These are phyloP conservation scores for Callocephalon fimbriatum DNA, from an alignment of 2,113 vertebrate genomes.

Conservation along the genomic window DNA sequence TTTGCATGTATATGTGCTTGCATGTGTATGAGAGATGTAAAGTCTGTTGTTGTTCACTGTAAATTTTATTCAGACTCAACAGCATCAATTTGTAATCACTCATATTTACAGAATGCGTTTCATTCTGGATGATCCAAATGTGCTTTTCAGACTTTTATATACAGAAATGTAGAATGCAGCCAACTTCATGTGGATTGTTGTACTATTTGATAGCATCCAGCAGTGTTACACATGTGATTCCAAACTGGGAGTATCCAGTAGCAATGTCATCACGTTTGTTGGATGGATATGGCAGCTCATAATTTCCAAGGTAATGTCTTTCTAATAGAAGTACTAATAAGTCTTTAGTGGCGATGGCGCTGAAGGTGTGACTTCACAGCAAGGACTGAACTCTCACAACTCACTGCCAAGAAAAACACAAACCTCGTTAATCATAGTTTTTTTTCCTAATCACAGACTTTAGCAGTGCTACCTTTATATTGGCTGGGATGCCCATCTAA, in stretches of 20 bases:
- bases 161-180: neutral
- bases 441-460: neutral
- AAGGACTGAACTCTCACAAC: neutral
- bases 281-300: neutral
- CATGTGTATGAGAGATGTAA: neutral
- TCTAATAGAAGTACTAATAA: neutral
- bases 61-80: neutral
- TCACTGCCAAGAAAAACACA: neutral
- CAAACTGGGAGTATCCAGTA: neutral
- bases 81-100: neutral
- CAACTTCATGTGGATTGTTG: neutral
- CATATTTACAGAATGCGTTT: neutral
- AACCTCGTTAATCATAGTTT: neutral
- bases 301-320: neutral
- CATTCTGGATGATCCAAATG: neutral
- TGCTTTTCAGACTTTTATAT: neutral
- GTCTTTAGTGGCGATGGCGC: neutral
- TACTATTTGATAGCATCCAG: neutral
- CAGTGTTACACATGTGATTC: accelerated
- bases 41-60: neutral
- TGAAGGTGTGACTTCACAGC: neutral
- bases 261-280: neutral
- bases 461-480: neutral
- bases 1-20: neutral
- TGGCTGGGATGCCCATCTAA: neutral